Percentiles rank a stretch among this genome's conserved stretches.
Conservation (phyloP, 2,113 vertebrate genomes). For the Pseudonaja textilis region DNA sequence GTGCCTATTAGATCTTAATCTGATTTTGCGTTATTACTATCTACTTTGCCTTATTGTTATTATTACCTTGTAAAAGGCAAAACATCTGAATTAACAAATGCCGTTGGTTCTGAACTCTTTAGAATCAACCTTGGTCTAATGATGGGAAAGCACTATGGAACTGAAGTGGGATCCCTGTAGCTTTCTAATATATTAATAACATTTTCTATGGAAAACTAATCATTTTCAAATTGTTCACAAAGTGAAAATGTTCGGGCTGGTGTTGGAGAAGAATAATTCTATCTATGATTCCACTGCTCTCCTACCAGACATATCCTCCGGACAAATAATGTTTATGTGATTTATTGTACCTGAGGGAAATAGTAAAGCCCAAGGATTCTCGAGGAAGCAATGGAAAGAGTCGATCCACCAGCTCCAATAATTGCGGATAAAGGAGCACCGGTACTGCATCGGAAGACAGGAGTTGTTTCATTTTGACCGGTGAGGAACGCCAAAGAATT, state of each 20-base stretch:
- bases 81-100: neutral
- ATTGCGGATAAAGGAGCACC: constrained; percentile 75
- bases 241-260: neutral
- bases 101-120: neutral
- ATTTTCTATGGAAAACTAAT: neutral
- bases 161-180: too few relatives aligned
- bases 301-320: neutral
- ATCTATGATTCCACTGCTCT: neutral
- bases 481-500: constrained; percentile 79
- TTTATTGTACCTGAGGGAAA: constrained; percentile 75
- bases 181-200: neutral
- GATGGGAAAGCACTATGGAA: neutral
- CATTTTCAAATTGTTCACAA: neutral
- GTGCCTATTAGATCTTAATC: neutral
- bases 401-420: constrained; percentile 78
- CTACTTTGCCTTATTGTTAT: too few relatives aligned
- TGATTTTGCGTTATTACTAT: neutral
- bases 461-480: constrained; percentile 81
- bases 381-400: constrained; percentile 80
- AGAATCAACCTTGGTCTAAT: neutral
- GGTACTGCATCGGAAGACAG: constrained; percentile 79
- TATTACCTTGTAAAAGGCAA: neutral
- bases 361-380: constrained; percentile 83
- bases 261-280: neutral
- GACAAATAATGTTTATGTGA: neutral